These are phyloP conservation scores for Drosophila pruinosa DNA, from an alignment of 1,140 invertebrate species.

Conservation along the genomic window DNA sequence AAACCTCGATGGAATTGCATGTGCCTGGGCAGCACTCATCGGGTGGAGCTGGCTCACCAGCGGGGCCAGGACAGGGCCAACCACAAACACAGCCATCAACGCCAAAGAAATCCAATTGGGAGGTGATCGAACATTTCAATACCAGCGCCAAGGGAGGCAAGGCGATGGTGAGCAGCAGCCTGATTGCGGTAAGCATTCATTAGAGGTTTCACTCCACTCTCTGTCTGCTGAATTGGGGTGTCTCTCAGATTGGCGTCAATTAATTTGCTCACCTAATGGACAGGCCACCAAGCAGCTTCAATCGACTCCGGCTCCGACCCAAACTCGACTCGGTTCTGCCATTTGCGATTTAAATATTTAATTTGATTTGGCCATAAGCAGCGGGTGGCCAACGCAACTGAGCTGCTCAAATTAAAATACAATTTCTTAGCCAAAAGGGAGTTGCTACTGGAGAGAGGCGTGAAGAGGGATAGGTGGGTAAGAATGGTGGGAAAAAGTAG, in stretches of 20 bases:
- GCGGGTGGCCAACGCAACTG: neutral
- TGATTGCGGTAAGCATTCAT: conserved; percentile 84
- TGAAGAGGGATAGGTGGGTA: neutral
- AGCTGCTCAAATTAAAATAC: conserved; percentile 56
- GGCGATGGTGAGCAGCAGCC: conserved; percentile 84
- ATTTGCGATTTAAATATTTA: conserved; percentile 70
- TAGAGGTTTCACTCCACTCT: neutral
- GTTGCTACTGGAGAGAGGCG: no score
- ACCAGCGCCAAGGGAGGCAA: conserved; percentile 83
- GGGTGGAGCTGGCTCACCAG: conserved; percentile 55
- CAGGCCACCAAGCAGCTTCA: conserved; percentile 35
- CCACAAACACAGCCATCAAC: conserved; percentile 86
- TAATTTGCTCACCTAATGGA: conserved; percentile 72
- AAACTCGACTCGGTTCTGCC: conserved; percentile 1
- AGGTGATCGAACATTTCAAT: conserved; percentile 93
- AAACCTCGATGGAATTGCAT: conserved; percentile 75
- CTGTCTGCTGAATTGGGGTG: neutral
- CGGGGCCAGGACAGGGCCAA: conserved; percentile 38
- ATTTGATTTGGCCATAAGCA: conserved; percentile 68
- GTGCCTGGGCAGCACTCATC: conserved; percentile 69
- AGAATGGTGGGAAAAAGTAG: no score
- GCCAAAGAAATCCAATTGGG: conserved; percentile 92
- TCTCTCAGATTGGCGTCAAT: conserved; percentile 57
- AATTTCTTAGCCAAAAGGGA: conserved; percentile 41
- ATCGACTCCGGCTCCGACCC: neutral